These are phyloP conservation scores for Agrilus mali DNA, from an alignment of 2,888 invertebrate species.

Conservation along the genomic window DNA sequence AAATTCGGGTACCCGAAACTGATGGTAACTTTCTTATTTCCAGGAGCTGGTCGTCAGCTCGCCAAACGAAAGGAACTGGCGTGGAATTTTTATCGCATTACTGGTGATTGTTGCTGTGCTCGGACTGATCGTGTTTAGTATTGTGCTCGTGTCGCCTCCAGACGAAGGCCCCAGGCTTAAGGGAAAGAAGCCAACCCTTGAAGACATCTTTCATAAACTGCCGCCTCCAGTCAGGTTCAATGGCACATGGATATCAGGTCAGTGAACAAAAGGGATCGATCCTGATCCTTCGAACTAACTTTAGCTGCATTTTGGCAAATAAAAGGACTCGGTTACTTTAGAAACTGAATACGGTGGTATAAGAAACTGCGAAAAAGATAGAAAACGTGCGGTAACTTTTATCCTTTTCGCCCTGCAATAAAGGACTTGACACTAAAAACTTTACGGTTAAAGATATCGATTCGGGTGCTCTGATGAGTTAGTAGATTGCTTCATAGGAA, in stretches of 20 bases:
- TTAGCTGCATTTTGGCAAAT: no score
- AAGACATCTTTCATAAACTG: conserved; percentile 46
- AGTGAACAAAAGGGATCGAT: conserved; percentile 11
- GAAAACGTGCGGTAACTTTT: background rate
- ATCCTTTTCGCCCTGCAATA: background rate
- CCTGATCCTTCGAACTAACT: no score
- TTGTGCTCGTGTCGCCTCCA: conserved; percentile 75
- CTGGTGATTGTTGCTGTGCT: conserved; percentile 82
- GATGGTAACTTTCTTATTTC: conserved; percentile 19
- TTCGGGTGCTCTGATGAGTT: no score
- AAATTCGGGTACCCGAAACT: no score
- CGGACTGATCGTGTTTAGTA: conserved; percentile 81
- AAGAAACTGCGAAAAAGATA: no score
- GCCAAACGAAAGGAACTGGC: conserved; percentile 85
- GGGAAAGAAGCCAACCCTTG: conserved; percentile 54
- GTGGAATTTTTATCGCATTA: conserved; percentile 83
- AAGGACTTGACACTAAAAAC: background rate
- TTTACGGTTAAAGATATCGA: background rate
- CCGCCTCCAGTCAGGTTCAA: conserved; percentile 50
- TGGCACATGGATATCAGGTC: conserved; percentile 64
- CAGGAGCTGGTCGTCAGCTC: conserved; percentile 84
- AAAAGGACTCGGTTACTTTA: no score
- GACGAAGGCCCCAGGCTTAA: conserved; percentile 57
- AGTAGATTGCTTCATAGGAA: no score
- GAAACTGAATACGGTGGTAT: no score